phyloP scores from a whole-genome alignment of 2,797 vertebrate species.

The Acanthiza pusilla region DNA sequence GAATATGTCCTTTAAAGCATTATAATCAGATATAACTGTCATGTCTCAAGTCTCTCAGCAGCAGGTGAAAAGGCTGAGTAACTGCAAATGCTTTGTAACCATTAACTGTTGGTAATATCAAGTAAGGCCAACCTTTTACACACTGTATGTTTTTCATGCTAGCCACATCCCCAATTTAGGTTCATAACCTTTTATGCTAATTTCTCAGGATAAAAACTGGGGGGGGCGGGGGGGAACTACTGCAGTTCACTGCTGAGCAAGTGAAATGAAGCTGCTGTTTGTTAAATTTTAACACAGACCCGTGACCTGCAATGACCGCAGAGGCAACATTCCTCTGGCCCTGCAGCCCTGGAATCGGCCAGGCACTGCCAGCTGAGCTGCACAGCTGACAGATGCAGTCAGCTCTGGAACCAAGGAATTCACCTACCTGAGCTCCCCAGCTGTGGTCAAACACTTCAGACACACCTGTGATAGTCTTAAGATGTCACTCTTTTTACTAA shows the following conservation, averaged over 20 bases:
- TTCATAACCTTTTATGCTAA: background rate
- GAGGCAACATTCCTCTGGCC: background rate
- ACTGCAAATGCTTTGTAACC: background rate
- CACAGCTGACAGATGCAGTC: background rate
- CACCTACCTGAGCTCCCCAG: background rate
- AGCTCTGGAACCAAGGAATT: background rate
- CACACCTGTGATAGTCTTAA: background rate
- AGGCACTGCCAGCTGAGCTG: background rate
- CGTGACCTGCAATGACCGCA: background rate
- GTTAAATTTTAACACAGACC: constrained; percentile 12
- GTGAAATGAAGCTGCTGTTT: background rate
- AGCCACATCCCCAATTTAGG: background rate
- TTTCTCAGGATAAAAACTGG: background rate
- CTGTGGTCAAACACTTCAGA: background rate
- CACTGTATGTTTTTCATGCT: background rate
- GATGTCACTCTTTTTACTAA: background rate
- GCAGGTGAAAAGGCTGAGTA: background rate
- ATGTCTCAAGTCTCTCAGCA: background rate
- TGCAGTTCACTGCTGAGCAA: background rate
- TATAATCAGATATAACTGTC: background rate
- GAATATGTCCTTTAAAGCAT: background rate
- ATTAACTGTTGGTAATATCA: background rate
- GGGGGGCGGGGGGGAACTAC: background rate
- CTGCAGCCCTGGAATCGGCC: background rate
- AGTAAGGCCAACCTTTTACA: background rate